phyloP scores from a whole-genome alignment of 2,888 invertebrate genomes.

The Cheilosia urbana region DNA sequence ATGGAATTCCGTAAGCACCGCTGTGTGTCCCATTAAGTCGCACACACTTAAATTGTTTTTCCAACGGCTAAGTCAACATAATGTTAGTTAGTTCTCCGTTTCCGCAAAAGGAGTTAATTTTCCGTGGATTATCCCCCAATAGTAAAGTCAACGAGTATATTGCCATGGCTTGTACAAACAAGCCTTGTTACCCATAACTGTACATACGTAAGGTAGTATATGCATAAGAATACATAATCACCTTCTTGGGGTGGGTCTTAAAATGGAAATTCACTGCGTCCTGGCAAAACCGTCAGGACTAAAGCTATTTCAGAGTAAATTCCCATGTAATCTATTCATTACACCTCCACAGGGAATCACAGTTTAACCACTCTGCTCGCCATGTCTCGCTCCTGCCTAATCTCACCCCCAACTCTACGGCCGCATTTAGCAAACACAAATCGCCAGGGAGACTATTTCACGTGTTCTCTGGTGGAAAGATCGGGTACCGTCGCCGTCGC shows the following conservation, averaged over 20 bases:
- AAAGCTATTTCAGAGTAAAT: constrained; percentile 61
- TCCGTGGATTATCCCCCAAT: constrained; percentile 62
- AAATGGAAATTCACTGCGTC: constrained; percentile 48
- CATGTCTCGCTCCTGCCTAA: not conserved
- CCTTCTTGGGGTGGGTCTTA: constrained; percentile 36
- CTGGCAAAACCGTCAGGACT: constrained; percentile 39
- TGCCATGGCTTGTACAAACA: constrained; percentile 45
- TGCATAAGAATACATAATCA: constrained; percentile 66
- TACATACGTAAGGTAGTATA: not conserved
- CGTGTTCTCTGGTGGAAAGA: constrained; percentile 13
- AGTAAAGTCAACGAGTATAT: constrained; percentile 21
- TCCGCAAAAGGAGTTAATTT: constrained; percentile 60
- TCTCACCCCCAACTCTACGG: not conserved
- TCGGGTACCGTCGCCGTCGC: too few relatives aligned
- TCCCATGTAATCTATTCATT: constrained; percentile 72
- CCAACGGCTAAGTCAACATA: constrained; percentile 55
- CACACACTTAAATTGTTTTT: constrained; percentile 39
- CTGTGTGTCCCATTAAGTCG: constrained; percentile 63
- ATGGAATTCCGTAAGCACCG: constrained; percentile 68
- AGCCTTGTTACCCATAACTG: constrained; percentile 39
- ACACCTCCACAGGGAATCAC: constrained; percentile 72
- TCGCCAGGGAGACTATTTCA: constrained; percentile 65
- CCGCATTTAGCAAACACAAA: constrained; percentile 16
- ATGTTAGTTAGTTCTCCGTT: constrained; percentile 15
- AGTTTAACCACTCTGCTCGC: constrained; percentile 57